These are phyloP conservation scores for Cryptocephalus primarius DNA, from an alignment of 2,888 invertebrate species.

Conservation along the genomic window DNA sequence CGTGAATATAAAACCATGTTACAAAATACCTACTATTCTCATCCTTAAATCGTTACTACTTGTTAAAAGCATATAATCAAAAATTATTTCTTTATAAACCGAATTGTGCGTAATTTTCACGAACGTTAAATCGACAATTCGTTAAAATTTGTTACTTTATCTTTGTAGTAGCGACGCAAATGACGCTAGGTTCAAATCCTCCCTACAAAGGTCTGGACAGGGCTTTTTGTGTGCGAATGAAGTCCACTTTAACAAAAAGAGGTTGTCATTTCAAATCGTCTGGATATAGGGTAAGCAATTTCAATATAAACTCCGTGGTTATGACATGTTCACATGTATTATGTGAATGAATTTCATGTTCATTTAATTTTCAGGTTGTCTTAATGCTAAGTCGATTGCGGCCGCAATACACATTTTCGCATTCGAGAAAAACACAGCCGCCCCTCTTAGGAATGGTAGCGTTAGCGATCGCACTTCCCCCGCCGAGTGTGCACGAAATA, in stretches of 20 bases:
- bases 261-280: constrained; percentile 96
- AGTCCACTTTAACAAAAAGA: constrained; percentile 92
- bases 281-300: constrained; percentile 71
- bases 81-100: no score
- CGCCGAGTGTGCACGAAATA: constrained; percentile 94
- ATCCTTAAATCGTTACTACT: no score
- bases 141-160: neutral
- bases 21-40: no score
- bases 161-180: constrained; percentile 67
- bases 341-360: neutral
- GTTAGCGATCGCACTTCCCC: constrained; percentile 89
- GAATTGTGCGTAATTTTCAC: no score
- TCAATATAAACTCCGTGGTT: neutral
- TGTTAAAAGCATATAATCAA: no score
- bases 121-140: neutral
- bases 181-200: constrained; percentile 57
- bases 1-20: no score
- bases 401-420: constrained; percentile 87
- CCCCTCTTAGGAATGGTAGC: constrained; percentile 89
- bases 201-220: constrained; percentile 77
- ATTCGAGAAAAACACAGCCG: constrained; percentile 78
- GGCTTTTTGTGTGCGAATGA: constrained; percentile 94
- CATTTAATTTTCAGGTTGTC: constrained; percentile 62
- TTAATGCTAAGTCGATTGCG: constrained; percentile 82
- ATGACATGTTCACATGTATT: neutral